phyloP scores from a whole-genome alignment of 2,797 vertebrate species.

The Sebastes diploproa region DNA sequence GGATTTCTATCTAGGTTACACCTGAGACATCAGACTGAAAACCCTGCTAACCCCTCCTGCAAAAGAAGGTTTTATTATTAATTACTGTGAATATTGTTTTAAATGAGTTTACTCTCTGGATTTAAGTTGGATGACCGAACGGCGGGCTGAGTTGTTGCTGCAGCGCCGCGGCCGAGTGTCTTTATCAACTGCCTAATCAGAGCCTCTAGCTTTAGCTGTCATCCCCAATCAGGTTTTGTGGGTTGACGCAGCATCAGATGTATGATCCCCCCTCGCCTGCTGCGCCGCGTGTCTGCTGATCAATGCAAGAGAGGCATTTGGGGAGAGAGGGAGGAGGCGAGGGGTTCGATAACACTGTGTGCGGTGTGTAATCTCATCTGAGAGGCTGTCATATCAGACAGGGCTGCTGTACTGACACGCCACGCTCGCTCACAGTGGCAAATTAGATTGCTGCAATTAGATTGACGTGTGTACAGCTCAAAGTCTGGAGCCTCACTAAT shows the following conservation, averaged over 20 bases:
- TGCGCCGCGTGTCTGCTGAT: constrained; percentile 56
- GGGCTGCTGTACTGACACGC: constrained; percentile 60
- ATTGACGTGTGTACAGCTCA: constrained; percentile 49
- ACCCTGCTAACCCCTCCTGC: not conserved
- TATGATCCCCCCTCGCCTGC: constrained; percentile 20
- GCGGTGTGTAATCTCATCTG: constrained; percentile 76
- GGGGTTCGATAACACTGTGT: constrained; percentile 67
- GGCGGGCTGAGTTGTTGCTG: not conserved
- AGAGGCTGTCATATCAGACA: constrained; percentile 75
- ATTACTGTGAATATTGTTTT: not conserved
- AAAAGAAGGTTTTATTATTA: not conserved
- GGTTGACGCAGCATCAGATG: constrained; percentile 55
- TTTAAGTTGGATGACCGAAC: constrained; percentile 5
- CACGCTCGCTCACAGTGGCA: constrained; percentile 61
- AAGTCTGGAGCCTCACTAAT: constrained; percentile 51
- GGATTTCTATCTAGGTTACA: constrained; percentile 24
- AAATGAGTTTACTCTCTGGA: not conserved
- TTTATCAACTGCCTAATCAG: constrained; percentile 61
- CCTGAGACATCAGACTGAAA: not conserved
- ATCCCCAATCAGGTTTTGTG: constrained; percentile 55
- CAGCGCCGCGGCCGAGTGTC: not conserved
- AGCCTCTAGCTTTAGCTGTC: constrained; percentile 60
- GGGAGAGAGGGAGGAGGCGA: constrained; percentile 35
- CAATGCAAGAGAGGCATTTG: constrained; percentile 60
- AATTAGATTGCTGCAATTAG: constrained; percentile 76